phyloP scores from a whole-genome alignment of 1,140 invertebrate species.

The Muscidifurax raptorellus region DNA sequence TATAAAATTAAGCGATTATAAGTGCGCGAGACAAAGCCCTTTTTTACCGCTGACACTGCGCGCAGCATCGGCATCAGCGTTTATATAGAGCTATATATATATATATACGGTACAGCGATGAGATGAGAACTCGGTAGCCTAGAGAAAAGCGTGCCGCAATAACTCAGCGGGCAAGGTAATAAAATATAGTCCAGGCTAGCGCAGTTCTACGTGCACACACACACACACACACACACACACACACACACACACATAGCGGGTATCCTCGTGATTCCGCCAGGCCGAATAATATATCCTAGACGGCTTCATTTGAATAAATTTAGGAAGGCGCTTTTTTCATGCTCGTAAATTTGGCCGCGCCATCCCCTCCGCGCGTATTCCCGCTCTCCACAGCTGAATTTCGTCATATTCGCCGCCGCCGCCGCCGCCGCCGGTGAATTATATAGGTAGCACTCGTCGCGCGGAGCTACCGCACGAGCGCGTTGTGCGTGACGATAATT shows the following conservation, averaged over 20 bases:
- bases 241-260: background rate
- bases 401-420: background rate
- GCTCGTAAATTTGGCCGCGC: background rate
- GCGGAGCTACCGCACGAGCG: background rate
- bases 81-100: background rate
- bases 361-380: too few species aligned
- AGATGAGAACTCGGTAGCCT: background rate
- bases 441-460: too few species aligned
- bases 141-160: background rate
- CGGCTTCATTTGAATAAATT: slow-evolving; percentile 16
- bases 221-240: too few species aligned
- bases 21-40: background rate
- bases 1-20: too few species aligned
- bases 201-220: background rate
- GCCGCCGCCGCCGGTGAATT: too few species aligned
- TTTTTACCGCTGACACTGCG: background rate
- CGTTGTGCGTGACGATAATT: background rate
- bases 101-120: too few species aligned
- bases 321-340: slow-evolving; percentile 10
- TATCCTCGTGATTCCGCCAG: background rate
- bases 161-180: background rate
- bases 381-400: background rate
- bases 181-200: slow-evolving; percentile 13
- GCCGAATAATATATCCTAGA: background rate
- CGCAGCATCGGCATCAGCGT: background rate